Evolutionary conservation across 2,113 vertebrate genomes (phyloP).

Genomic region (Brienomyrus longianalis): DNA sequence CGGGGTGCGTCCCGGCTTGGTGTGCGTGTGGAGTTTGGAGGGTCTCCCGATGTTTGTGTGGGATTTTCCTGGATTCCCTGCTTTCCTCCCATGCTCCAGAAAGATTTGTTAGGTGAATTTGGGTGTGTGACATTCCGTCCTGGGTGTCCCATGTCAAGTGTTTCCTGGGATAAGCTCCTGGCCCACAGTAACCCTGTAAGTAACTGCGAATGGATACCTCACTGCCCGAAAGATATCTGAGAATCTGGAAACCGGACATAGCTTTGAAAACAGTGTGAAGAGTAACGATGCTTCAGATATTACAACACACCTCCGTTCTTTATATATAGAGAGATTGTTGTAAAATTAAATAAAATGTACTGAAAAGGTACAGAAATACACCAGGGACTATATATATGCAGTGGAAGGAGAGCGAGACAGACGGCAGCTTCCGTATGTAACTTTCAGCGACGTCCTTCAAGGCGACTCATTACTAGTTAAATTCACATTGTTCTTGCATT

Average conservation of each 20-base stretch:
- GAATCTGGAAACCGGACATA: not conserved
- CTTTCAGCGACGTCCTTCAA: not conserved
- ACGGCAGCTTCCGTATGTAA: not conserved
- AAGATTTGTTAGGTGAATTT: not conserved
- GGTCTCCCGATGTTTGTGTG: not conserved
- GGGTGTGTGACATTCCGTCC: not conserved
- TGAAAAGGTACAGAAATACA: not conserved
- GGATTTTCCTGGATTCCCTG: not conserved
- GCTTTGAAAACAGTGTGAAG: not conserved
- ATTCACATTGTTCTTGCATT: not conserved
- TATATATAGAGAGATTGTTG: not conserved
- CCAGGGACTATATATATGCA: not conserved
- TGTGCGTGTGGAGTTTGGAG: not conserved
- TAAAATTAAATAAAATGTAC: not conserved
- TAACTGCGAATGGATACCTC: not conserved
- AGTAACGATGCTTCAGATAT: not conserved
- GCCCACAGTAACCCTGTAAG: not conserved
- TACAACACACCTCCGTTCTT: not conserved
- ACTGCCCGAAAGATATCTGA: not conserved
- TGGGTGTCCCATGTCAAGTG: not conserved
- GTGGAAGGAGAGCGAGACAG: not conserved
- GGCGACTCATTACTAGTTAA: not conserved
- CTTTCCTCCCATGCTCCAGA: not conserved
- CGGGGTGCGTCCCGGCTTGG: not conserved
- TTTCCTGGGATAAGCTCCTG: not conserved